phyloP scores from a whole-genome alignment of 92 coral and sea anemone genomes.

The Phenganax stokvisi region DNA sequence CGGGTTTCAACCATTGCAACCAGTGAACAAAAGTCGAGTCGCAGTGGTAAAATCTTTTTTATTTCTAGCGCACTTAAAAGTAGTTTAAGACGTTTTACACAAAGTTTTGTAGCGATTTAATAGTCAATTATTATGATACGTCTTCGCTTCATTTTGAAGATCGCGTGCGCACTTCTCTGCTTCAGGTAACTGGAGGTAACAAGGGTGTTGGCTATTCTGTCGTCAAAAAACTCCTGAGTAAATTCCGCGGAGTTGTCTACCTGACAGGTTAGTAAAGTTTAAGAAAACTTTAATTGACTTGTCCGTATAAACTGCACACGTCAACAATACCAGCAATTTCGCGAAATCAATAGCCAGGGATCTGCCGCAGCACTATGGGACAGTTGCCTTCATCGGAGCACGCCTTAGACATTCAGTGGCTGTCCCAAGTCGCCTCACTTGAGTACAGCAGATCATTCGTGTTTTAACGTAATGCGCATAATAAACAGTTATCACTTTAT shows the following conservation, averaged over 20 bases:
- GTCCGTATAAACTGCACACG: slow-evolving; percentile 24
- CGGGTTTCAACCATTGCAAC: slow-evolving; percentile 33
- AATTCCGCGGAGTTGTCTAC: slow-evolving; percentile 37
- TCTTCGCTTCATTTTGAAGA: background rate
- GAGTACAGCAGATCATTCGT: background rate
- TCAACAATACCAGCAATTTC: slow-evolving; percentile 32
- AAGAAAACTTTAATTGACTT: slow-evolving; percentile 10
- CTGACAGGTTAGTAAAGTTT: slow-evolving; percentile 30
- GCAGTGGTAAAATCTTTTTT: slow-evolving; percentile 30
- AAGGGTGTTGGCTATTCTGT: slow-evolving; percentile 40
- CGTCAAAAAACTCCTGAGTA: slow-evolving; percentile 32
- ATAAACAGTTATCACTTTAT: background rate
- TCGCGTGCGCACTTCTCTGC: background rate
- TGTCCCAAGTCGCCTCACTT: background rate
- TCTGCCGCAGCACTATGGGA: background rate
- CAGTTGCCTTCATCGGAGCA: background rate
- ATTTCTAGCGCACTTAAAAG: background rate
- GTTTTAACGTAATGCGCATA: background rate
- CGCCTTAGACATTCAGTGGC: background rate
- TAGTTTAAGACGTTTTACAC: slow-evolving; percentile 7
- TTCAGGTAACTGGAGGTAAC: slow-evolving; percentile 40
- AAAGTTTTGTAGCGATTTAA: background rate
- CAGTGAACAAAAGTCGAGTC: slow-evolving; percentile 31
- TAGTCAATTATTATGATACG: background rate
- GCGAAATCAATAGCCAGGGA: background rate